Evolutionary conservation across 2,113 vertebrate genomes (phyloP).

Genomic region (Alethe castanea): DNA sequence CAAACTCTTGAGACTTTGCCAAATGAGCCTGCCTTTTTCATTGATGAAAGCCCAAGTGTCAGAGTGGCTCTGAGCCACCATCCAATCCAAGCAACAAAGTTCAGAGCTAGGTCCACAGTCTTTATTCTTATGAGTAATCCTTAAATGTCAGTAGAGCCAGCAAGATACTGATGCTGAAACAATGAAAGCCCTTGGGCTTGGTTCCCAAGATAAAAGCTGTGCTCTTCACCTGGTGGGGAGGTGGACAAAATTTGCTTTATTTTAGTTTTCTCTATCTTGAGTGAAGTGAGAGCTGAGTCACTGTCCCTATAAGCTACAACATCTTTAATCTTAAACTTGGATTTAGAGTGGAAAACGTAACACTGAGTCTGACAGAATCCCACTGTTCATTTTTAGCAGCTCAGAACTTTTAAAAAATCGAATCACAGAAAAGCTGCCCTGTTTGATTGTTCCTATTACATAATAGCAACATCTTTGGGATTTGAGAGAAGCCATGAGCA

Average conservation of each 20-base stretch:
- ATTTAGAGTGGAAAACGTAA: background rate
- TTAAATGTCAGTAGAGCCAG: background rate
- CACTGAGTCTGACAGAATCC: background rate
- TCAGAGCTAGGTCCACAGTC: background rate
- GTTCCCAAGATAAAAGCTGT: background rate
- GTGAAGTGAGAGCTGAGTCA: background rate
- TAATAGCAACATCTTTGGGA: constrained; percentile 8
- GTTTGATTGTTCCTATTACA: constrained; percentile 34
- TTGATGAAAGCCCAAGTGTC: background rate
- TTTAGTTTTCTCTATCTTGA: background rate
- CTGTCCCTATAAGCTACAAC: background rate
- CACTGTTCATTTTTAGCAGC: background rate
- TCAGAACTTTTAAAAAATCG: constrained; percentile 1
- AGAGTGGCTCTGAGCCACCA: background rate
- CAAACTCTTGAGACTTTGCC: background rate
- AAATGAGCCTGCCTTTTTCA: background rate
- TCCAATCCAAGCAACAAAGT: background rate
- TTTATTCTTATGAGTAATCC: background rate
- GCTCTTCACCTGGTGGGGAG: background rate
- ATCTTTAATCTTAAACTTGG: background rate
- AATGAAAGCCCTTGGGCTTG: background rate
- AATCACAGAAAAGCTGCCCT: background rate
- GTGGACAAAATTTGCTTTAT: background rate
- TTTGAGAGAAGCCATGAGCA: background rate
- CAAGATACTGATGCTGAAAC: background rate